phyloP scores from a whole-genome alignment of 2,113 vertebrate genomes.

The Eublepharis macularius region DNA sequence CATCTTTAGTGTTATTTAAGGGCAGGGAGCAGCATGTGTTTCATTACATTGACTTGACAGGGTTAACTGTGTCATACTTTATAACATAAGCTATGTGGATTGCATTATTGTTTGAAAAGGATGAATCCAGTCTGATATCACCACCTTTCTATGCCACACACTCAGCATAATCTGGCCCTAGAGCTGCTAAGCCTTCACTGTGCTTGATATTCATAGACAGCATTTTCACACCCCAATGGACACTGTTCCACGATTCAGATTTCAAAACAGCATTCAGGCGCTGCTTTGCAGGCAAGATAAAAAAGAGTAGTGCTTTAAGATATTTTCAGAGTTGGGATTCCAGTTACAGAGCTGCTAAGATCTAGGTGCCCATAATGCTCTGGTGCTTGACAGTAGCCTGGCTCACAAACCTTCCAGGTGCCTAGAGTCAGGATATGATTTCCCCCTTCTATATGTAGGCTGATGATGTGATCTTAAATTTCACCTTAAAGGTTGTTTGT shows the following conservation, averaged over 20 bases:
- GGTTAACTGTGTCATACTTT: neutral
- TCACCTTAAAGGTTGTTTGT: neutral
- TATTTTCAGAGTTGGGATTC: neutral
- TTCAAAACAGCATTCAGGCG: neutral
- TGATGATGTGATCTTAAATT: neutral
- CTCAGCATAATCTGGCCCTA: neutral
- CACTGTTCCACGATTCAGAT: neutral
- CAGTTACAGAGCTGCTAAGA: neutral
- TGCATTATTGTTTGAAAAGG: neutral
- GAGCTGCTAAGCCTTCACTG: neutral
- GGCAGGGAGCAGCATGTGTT: neutral
- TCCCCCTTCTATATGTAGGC: neutral
- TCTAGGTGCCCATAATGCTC: neutral
- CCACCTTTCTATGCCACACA: neutral
- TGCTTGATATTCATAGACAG: constrained; percentile 8
- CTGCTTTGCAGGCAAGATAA: neutral
- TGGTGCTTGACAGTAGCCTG: neutral
- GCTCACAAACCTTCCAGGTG: neutral
- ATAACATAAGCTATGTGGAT: neutral
- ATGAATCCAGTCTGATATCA: neutral
- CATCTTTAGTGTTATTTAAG: neutral
- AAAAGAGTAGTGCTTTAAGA: neutral
- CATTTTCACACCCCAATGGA: constrained; percentile 3
- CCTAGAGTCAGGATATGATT: neutral
- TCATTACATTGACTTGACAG: neutral